Evolutionary conservation across 2,797 vertebrate species (phyloP), one percentile per base, ranked within the genome.

Genomic region (Tokudaia muenninki): DNA sequence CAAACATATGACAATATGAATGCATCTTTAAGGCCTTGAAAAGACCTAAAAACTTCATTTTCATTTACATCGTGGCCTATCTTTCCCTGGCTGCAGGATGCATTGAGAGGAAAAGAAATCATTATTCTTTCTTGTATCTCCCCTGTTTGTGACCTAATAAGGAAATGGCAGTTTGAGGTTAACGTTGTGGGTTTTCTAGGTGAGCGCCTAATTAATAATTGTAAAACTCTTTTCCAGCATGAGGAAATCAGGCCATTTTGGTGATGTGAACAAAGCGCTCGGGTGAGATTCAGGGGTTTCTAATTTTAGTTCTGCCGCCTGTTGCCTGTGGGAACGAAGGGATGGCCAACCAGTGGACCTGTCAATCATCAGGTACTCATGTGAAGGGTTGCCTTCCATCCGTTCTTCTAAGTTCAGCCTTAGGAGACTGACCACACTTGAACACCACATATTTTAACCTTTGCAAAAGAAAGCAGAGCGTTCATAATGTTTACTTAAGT

Each of bases 161-260:
- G 74, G 88, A 96, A 94, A 87, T 95, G 94, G 95, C 95, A 97
- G 97, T 97, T 97, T 96, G 97, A 97, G 97, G 95, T 97, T 96
- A 97, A 77, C 97, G 79, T 55, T 77, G 67, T 91, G 74, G 90
- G 72, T 97, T 97, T 97, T 94, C 92, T 96, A 90, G 94, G 88
- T 57, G 74, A 97, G 82, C n/a, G 79, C 29, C 81, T 97, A 97
- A 96, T 97, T 97, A 97, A 96, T 97, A 95, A 96, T 90, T 94
- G 78, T 94, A 94, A 34, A 83, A 65, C 83, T 94, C 61, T 47
- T 17, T 95, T 91, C 67, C 59, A 89, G 81, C 1, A 31, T 0
- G 31, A 91, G 74, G 77, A 96, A 97, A 97, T 55, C 92, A 96
- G 97, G 95, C 81, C 94, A 94, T 92, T 94, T 96, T 97, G 78